phyloP scores from a whole-genome alignment of 2,888 invertebrate genomes.

The Cataglyphis livida region DNA sequence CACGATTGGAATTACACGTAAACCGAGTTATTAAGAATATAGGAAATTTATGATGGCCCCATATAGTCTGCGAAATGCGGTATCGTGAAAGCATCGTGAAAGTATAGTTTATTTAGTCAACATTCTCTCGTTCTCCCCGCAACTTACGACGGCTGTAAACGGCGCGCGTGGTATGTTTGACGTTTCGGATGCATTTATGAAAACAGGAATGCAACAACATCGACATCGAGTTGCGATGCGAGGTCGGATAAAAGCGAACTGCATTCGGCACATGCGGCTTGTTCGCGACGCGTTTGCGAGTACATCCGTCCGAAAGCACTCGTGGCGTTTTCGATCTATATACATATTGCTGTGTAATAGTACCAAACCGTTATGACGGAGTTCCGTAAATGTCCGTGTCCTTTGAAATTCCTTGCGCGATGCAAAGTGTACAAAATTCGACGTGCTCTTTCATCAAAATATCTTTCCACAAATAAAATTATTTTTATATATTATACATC shows the following conservation, averaged over 20 bases:
- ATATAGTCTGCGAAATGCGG: background rate
- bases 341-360: constrained; percentile 33
- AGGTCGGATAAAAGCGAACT: constrained; percentile 41
- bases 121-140: constrained; percentile 31
- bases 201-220: constrained; percentile 54
- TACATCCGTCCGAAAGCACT: constrained; percentile 41
- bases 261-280: constrained; percentile 41
- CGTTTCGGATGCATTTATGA: constrained; percentile 51
- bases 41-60: background rate
- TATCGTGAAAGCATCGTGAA: constrained; percentile 1
- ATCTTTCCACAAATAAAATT: constrained; percentile 12
- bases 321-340: constrained; percentile 43
- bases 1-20: background rate
- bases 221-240: constrained; percentile 45
- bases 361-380: constrained; percentile 18
- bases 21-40: constrained; percentile 9
- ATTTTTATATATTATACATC: background rate
- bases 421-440: constrained; percentile 8
- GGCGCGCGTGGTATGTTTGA: constrained; percentile 42
- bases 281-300: constrained; percentile 51
- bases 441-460: background rate
- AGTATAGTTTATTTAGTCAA: constrained; percentile 47
- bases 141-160: constrained; percentile 49
- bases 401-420: constrained; percentile 32
- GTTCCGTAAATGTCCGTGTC: constrained; percentile 22